These are phyloP conservation scores for Vireo altiloquus DNA, from an alignment of 2,113 vertebrate genomes.

Conservation along the genomic window DNA sequence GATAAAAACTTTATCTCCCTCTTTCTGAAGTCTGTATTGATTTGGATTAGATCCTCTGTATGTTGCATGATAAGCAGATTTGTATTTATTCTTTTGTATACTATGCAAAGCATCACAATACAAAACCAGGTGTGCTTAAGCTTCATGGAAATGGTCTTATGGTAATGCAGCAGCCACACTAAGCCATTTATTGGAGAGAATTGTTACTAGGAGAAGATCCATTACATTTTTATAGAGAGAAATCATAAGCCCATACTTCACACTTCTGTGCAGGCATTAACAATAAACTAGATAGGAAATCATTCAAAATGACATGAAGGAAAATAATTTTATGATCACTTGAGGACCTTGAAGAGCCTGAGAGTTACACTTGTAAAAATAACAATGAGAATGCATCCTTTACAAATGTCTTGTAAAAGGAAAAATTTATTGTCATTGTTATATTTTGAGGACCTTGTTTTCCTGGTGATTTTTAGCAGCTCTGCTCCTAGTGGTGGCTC, in stretches of 20 bases:
- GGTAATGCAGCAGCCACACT: not conserved
- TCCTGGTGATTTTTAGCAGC: not conserved
- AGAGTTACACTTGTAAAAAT: conserved; percentile 30
- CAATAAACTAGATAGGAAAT: conserved; percentile 47
- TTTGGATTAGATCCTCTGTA: not conserved
- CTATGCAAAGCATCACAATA: not conserved
- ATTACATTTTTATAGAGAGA: conserved; percentile 24
- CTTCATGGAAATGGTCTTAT: not conserved
- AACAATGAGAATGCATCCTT: not conserved
- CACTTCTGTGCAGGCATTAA: conserved; percentile 32
- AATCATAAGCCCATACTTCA: conserved; percentile 33
- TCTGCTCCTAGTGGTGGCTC: not conserved
- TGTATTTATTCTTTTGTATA: not conserved
- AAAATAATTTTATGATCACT: conserved; percentile 10
- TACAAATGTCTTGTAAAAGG: conserved; percentile 10
- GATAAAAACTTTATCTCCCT: not conserved
- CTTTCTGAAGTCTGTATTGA: not conserved
- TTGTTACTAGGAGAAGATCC: not conserved
- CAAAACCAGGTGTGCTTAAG: not conserved
- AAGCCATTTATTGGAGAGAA: not conserved
- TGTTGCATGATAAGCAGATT: not conserved
- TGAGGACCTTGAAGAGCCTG: not conserved
- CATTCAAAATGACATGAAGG: conserved; percentile 22
- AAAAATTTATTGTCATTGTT: not conserved
- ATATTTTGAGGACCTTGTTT: not conserved